phyloP scores from a whole-genome alignment of 2,888 invertebrate species.

The Agrenia bidenticulata region DNA sequence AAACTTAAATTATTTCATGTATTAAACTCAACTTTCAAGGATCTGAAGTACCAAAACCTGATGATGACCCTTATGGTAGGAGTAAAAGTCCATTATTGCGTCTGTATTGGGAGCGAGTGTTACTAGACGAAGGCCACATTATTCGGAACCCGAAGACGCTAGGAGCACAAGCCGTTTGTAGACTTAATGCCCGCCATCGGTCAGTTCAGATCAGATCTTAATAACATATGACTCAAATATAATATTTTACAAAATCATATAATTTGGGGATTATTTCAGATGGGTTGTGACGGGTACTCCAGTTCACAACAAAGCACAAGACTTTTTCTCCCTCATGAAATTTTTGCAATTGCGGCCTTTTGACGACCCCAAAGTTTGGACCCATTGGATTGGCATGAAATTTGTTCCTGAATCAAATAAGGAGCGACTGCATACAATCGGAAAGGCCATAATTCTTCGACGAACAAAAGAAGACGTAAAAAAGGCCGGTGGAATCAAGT shows the following conservation, averaged over 20 bases:
- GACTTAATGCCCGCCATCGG: slow-evolving; percentile 65
- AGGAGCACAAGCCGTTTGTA: slow-evolving; percentile 70
- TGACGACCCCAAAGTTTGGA: slow-evolving; percentile 86
- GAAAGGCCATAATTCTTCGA: slow-evolving; percentile 80
- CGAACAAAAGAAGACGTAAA: slow-evolving; percentile 82
- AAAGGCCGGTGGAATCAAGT: slow-evolving; percentile 59
- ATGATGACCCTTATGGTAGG: background rate
- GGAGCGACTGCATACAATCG: slow-evolving; percentile 76
- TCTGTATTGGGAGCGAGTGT: slow-evolving; percentile 79
- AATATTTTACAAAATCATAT: too few relatives aligned
- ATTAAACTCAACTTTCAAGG: too few relatives aligned
- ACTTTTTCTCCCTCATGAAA: slow-evolving; percentile 75
- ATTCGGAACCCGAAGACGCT: slow-evolving; percentile 77
- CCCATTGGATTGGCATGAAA: slow-evolving; percentile 86
- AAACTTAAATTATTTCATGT: too few relatives aligned
- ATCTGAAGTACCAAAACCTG: slow-evolving; percentile 41
- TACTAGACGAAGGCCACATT: slow-evolving; percentile 88
- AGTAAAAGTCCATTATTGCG: slow-evolving; percentile 62
- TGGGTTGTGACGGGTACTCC: slow-evolving; percentile 75
- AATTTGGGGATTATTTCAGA: too few relatives aligned
- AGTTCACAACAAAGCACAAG: slow-evolving; percentile 70
- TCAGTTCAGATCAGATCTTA: too few relatives aligned
- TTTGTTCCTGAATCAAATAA: slow-evolving; percentile 64
- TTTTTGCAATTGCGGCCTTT: slow-evolving; percentile 86
- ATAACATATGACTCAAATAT: too few relatives aligned